Conservation (phyloP, 2,888 invertebrate species). For the Odontocerum albicorne region DNA sequence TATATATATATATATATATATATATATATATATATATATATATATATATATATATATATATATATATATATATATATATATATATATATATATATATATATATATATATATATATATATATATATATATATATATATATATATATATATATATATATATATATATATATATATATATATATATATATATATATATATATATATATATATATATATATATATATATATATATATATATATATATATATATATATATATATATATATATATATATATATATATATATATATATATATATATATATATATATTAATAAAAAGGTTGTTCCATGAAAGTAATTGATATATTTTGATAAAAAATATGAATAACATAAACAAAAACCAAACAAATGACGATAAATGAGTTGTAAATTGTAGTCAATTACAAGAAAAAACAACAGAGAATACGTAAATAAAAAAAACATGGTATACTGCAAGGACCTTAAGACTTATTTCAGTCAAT, state of each 20-base stretch:
- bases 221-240: neutral
- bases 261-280: neutral
- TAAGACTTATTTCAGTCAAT: too few relatives aligned
- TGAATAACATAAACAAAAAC: too few relatives aligned
- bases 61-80: neutral
- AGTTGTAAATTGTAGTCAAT: too few relatives aligned
- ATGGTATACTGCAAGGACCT: too few relatives aligned
- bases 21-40: slow-evolving; percentile 15
- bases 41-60: neutral
- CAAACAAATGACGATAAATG: too few relatives aligned
- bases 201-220: neutral
- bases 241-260: neutral
- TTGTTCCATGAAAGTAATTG: too few relatives aligned
- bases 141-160: neutral
- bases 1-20: neutral
- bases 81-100: neutral
- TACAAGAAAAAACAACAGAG: too few relatives aligned
- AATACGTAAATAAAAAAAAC: too few relatives aligned
- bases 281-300: neutral
- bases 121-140: neutral
- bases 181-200: neutral
- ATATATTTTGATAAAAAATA: too few relatives aligned
- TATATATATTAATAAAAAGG: neutral
- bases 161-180: neutral
- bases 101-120: neutral